phyloP scores from a whole-genome alignment of 2,113 vertebrate genomes.

The Picathartes gymnocephalus region DNA sequence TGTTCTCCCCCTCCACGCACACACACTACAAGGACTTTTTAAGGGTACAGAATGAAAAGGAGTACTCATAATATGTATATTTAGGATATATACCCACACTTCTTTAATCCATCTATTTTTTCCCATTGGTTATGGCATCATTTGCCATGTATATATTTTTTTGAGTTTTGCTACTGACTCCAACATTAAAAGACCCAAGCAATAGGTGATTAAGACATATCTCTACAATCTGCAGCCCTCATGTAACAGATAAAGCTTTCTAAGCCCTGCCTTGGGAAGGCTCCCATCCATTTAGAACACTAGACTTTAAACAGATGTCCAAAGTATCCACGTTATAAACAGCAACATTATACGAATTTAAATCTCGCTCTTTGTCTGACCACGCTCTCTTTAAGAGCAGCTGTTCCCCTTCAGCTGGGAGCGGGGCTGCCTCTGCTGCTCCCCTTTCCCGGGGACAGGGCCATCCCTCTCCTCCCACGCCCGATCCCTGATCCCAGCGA shows the following conservation, averaged over 20 bases:
- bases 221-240: slow-evolving; percentile 20
- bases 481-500: not conserved
- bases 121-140: not conserved
- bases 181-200: slow-evolving; percentile 12
- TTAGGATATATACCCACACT: not conserved
- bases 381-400: not conserved
- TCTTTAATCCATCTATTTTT: not conserved
- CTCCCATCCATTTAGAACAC: slow-evolving; percentile 42
- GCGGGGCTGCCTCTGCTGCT: not conserved
- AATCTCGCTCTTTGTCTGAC: slow-evolving; percentile 63
- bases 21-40: not conserved
- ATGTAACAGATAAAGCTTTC: not conserved
- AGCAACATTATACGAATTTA: slow-evolving; percentile 51
- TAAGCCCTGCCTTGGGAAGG: slow-evolving; percentile 30
- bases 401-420: slow-evolving; percentile 14
- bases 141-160: not conserved
- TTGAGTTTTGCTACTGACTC: slow-evolving; percentile 13
- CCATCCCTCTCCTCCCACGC: not conserved
- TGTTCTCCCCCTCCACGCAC: no score
- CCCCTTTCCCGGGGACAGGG: not conserved
- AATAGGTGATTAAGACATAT: slow-evolving; percentile 39
- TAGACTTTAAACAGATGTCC: slow-evolving; percentile 63
- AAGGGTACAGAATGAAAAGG: not conserved
- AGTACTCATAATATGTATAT: not conserved
- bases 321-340: slow-evolving; percentile 53